Evolutionary conservation across 1,140 invertebrate genomes (phyloP), one percentile per base, ranked within the genome.

Genomic region (Camponotus pennsylvanicus): DNA sequence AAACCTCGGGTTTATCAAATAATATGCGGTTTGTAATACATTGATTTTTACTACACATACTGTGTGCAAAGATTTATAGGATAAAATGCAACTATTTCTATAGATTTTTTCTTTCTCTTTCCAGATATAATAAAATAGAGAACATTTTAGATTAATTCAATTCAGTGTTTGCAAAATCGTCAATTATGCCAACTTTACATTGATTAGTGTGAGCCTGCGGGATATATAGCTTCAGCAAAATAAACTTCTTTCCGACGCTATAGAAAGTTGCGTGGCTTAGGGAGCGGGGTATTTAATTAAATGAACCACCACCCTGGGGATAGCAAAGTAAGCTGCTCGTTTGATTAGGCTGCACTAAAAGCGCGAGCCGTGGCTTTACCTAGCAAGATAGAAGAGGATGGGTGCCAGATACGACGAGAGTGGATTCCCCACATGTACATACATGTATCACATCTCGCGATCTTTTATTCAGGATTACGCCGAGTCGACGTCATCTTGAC

Each of bases 251-350:
- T 61, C 69, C n/a, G 37, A 82, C 11, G 79, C 32, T 61, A 73
- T 61, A 63, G 69, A 75, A 75, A 83, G 69, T 83, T 83, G 61
- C 59, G 32, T 64, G 59, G 34, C 34, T 52, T 4, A 15, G 27
- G 57, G 71, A 40, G 64, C 32, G 49, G 18, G 52, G 42, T 21
- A 15, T 86, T 88, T 87, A 87, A 88, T 88, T 88, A 87, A 87
- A 87, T 77, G 86, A 87, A 57, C 78, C 4, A n/a, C 37, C 32
- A 59, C 82, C 67, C 49, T 15, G 73, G 75, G 59, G 73, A 67
- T 66, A 45, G 73, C 63, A 52, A 86, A 73, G 71, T 86, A 86
- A 86, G 61, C 61, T 34, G 69, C 76, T 75, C 76, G 69, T 88
- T 88, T 79, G 77, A 87, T 75, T 84, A 87, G 49, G 75, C 37